Base-by-base conservation (phyloP, 2,888 invertebrate species). In the Serripes groenlandicus region DNA sequence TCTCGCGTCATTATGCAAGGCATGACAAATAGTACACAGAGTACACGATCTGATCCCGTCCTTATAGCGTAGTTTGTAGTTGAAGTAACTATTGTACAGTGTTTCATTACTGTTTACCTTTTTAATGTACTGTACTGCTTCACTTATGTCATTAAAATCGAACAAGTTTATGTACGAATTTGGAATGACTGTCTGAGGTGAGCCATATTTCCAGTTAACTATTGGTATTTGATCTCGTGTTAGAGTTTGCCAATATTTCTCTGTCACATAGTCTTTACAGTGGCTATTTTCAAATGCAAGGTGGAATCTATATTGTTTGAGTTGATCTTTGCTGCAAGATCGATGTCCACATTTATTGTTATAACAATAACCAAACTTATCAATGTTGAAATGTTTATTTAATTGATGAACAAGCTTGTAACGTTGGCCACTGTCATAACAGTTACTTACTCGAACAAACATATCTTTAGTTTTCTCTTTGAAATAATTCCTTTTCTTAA, bases 221-320 rank as follows among this genome's bases (percentile, higher is more conserved):
- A 92, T 89, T 0, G 91, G 91, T 15, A 92, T 85, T 42, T 90
- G 89, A 1, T 87, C 79, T 26, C 89, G 78, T 15, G 72, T 18
- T 35, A 90, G 49, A 3, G 91, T 75, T 15, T 71, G 58, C 91
- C 90, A 91, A 68, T 89, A 91, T 76, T 92, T 92, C 64, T 92
- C 91, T 0, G 89, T 89, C 23, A 92, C 84, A 71, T 92, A 92
- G 42, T 91, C 92, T 37, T 66, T 75, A 64, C 91, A 92, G 60
- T 87, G 66, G 71, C 82, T 80, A 74, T 91, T 91, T 78, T 92
- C 92, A 75, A 91, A 89, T 9, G 89, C 82, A 23, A 91, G 64
- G 69, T 85, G 87, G 75, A 92, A 92, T 58, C 89, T 90, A 71
- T 91, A 92, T 82, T 82, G 28, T 74, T 79, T 80, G 75, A 91